Evolutionary conservation across 1,140 invertebrate species (phyloP).

Genomic region (Trichonephila clavipes): DNA sequence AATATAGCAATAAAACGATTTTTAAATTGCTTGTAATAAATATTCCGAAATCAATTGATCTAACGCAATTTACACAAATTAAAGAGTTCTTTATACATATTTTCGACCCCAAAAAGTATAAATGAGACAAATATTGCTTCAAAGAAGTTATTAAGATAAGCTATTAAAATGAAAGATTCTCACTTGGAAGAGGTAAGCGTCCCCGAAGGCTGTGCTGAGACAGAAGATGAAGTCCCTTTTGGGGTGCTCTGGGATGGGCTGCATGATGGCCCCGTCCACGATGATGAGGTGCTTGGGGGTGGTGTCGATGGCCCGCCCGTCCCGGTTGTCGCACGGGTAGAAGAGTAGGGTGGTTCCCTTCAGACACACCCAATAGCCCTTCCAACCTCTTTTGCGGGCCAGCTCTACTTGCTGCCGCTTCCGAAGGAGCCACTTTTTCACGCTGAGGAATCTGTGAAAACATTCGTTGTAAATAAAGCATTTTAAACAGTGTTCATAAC

Average conservation of each 20-base stretch:
- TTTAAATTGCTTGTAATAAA: too few species aligned
- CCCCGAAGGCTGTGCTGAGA: conserved; percentile 97
- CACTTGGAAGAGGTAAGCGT: conserved; percentile 98
- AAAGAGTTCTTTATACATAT: too few species aligned
- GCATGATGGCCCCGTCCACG: conserved; percentile 98
- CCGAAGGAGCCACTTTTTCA: conserved; percentile 98
- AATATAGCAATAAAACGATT: too few species aligned
- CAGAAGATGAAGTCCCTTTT: conserved; percentile 99
- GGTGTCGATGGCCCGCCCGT: conserved; percentile 88
- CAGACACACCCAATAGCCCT: conserved; percentile 99
- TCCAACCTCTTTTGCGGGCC: conserved; percentile 97
- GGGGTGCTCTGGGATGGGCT: conserved; percentile 98
- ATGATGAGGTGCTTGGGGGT: conserved; percentile 98
- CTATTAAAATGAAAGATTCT: neutral
- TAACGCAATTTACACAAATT: too few species aligned
- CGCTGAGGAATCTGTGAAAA: conserved; percentile 92
- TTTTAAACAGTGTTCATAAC: too few species aligned
- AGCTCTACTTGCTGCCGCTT: conserved; percentile 96
- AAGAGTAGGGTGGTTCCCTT: conserved; percentile 98
- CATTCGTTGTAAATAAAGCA: too few species aligned
- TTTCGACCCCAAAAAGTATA: too few species aligned
- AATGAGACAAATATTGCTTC: too few species aligned
- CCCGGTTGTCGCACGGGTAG: conserved; percentile 88
- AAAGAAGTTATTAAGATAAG: too few species aligned
- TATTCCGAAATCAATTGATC: too few species aligned